Base-by-base conservation (phyloP, 1,140 invertebrate species). In the Heliconius hewitsoni region DNA sequence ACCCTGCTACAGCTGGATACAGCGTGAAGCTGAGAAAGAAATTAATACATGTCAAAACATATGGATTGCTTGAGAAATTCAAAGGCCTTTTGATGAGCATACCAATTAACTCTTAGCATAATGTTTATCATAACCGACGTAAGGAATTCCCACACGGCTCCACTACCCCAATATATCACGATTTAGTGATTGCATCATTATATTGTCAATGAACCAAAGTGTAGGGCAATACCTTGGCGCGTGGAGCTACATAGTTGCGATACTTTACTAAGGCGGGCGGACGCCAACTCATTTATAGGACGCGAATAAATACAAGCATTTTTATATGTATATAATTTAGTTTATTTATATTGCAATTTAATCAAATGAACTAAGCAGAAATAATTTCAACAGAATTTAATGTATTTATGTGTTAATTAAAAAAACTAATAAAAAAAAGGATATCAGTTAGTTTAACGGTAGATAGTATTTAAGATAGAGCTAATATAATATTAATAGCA, bases 231-330 rank as follows among this genome's bases (percentile, higher is more conserved):
- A 74, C 55, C 77, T 77, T 74, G 76, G 76, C 76, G 66, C 79
- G 57, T 71, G 46, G 70, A 39, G 76, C 60, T 60, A 78, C 76
- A 77, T 77, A 73, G 71, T 73, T 71, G 46, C 73, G 52, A 60
- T 75, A 74, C 74, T 76, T 71, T 71, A 71, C 60, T 57, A 46
- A 57, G 71, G 66, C 79, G 74, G 74, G 23, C 74, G 60, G 73
- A 30, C 78, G 78, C 78, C 78, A 79, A 74, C 60, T 74, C 37
- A 79, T 74, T 79, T 79, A 46, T 79, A 75, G 78, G 60, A 75
- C 73, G 55, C 42, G 27, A n/a, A 52, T 71, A 37, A 66, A 23
- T 66, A n/a, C 23, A 13, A 66, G n/a, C 60, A 30, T 30, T 66
- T 66, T 66, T 27, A 16, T 60, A 60, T 27, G n/a, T 5, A 30